phyloP scores from a whole-genome alignment of 2,113 vertebrate species.

The Petrocephalus zakoni region DNA sequence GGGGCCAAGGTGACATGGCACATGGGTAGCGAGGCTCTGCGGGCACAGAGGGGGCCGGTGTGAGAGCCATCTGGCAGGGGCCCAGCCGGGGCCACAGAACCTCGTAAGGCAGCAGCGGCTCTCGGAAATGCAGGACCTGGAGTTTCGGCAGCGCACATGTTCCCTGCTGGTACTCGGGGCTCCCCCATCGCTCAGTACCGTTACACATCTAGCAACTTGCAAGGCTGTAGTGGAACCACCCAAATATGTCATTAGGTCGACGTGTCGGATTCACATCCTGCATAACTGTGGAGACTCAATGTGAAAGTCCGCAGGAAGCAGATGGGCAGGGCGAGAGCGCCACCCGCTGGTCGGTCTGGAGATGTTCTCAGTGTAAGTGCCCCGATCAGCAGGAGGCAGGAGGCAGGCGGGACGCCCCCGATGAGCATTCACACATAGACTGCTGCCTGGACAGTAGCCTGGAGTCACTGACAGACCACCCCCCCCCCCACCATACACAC shows the following conservation, averaged over 20 bases:
- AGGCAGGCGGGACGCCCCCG: not conserved
- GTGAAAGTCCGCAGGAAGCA: not conserved
- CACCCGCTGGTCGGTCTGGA: not conserved
- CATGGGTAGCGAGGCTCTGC: not conserved
- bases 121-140: not conserved
- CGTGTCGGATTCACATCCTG: not conserved
- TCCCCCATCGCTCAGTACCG: not conserved
- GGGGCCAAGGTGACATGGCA: not conserved
- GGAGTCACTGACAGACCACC: conserved; percentile 1
- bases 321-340: not conserved
- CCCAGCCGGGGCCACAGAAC: not conserved
- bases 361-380: not conserved
- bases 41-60: not conserved
- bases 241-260: not conserved
- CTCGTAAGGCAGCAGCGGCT: not conserved
- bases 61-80: not conserved
- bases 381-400: not conserved
- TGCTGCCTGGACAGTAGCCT: not conserved
- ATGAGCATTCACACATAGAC: not conserved
- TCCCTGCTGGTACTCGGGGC: too few species aligned
- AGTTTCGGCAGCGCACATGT: not conserved
- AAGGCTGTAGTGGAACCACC: not conserved
- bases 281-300: not conserved
- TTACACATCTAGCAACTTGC: not conserved
- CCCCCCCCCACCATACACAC: not conserved